phyloP scores from a whole-genome alignment of 2,888 invertebrate genomes.

The Erebia aethiops region DNA sequence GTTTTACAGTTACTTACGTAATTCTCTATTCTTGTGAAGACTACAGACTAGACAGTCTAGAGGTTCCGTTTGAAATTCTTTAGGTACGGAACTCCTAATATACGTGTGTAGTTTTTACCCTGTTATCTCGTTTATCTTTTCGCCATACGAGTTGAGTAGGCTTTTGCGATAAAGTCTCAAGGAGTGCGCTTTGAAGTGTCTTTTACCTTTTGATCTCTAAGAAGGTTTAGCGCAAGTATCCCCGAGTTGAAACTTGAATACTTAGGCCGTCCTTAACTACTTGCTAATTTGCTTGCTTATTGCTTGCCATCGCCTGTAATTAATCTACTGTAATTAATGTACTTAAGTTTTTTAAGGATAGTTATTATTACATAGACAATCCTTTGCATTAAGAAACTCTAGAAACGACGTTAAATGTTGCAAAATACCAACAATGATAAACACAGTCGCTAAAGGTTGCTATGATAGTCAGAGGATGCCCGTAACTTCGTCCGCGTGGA shows the following conservation, averaged over 20 bases:
- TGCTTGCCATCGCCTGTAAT: constrained; percentile 31
- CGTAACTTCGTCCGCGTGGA: no score
- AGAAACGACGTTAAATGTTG: no score
- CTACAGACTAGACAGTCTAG: no score
- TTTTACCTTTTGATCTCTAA: constrained; percentile 45
- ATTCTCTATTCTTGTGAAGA: no score
- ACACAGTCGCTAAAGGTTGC: not conserved
- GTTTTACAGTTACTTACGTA: no score
- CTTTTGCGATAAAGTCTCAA: constrained; percentile 36
- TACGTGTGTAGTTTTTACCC: no score
- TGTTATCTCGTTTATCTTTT: constrained; percentile 31
- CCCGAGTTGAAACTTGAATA: constrained; percentile 43
- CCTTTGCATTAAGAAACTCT: not conserved
- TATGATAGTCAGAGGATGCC: no score
- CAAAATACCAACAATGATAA: no score
- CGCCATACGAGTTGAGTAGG: constrained; percentile 29
- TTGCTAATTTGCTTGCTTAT: constrained; percentile 41
- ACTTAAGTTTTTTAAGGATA: not conserved
- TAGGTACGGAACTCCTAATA: no score
- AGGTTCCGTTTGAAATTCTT: no score
- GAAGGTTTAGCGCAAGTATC: constrained; percentile 43
- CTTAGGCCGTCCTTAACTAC: constrained; percentile 31
- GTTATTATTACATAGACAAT: no score
- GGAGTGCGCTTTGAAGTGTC: constrained; percentile 28
- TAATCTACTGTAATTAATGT: constrained; percentile 25